Conservation (phyloP, 2,888 invertebrate genomes). For the Operophtera brumata region DNA sequence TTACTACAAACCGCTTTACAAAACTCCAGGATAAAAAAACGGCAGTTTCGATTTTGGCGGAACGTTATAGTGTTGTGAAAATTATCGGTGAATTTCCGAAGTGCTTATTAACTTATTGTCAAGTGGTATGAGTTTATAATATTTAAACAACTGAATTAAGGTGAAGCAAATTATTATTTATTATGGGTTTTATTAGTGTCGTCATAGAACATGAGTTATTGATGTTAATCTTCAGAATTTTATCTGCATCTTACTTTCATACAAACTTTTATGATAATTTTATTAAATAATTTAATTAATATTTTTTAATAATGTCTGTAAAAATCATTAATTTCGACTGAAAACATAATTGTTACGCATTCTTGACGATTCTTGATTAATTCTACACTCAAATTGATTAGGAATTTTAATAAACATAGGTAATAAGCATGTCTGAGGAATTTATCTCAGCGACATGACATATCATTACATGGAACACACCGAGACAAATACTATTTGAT, state of each 20-base stretch:
- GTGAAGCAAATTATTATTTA: constrained; percentile 28
- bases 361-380: constrained; percentile 12
- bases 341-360: constrained; percentile 8
- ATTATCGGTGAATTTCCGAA: constrained; percentile 31
- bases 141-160: constrained; percentile 58
- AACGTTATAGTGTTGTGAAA: constrained; percentile 46
- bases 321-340: constrained; percentile 4
- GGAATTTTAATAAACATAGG: constrained; percentile 2
- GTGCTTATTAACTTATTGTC: constrained; percentile 30
- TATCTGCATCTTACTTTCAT: constrained; percentile 13
- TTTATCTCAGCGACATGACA: constrained; percentile 29
- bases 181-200: constrained; percentile 8
- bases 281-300: constrained; percentile 22
- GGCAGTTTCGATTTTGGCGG: constrained; percentile 29
- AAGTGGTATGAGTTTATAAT: constrained; percentile 54
- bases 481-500: constrained; percentile 11
- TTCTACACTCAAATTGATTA: not conserved
- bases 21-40: constrained; percentile 23
- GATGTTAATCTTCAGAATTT: constrained; percentile 11
- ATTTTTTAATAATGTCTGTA: not conserved
- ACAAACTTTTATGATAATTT: constrained; percentile 19
- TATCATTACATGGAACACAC: constrained; percentile 28
- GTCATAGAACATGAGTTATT: constrained; percentile 17
- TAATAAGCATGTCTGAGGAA: constrained; percentile 23
- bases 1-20: constrained; percentile 32